phyloP scores from a whole-genome alignment of 2,888 invertebrate genomes.

The Sminthurides aquaticus region DNA sequence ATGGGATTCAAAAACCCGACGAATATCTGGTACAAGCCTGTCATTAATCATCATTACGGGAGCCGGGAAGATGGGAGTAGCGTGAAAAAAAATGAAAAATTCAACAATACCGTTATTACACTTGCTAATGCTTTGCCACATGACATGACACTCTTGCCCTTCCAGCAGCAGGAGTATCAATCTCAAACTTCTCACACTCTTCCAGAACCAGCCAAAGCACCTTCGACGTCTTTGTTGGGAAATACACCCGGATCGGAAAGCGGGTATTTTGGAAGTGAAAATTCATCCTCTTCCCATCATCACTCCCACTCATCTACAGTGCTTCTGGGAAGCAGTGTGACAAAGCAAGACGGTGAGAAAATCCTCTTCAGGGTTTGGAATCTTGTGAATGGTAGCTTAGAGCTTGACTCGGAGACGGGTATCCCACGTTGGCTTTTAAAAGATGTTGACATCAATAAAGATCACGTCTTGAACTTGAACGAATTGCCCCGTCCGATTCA shows the following conservation, averaged over 20 bases:
- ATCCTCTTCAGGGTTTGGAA: constrained; percentile 37
- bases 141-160: no score
- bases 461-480: constrained; percentile 29
- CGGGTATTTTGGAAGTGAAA: not conserved
- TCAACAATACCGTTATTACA: no score
- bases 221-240: not conserved
- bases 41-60: constrained; percentile 34
- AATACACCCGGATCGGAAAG: constrained; percentile 7
- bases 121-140: no score
- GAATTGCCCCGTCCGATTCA: constrained; percentile 31
- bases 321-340: not conserved
- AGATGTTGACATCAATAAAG: constrained; percentile 24
- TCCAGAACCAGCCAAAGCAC: not conserved
- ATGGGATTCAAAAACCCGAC: constrained; percentile 16
- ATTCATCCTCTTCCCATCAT: not conserved
- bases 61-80: no score
- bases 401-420: constrained; percentile 27
- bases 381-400: constrained; percentile 28
- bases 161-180: not conserved
- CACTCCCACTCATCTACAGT: not conserved
- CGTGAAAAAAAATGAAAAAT: no score
- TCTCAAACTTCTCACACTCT: not conserved
- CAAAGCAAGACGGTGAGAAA: not conserved
- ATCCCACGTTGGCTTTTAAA: constrained; percentile 34
- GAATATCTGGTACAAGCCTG: constrained; percentile 39